Evolutionary conservation across 2,888 invertebrate species (phyloP), one percentile per base, ranked within the genome.

Genomic region (Apamea crenata): DNA sequence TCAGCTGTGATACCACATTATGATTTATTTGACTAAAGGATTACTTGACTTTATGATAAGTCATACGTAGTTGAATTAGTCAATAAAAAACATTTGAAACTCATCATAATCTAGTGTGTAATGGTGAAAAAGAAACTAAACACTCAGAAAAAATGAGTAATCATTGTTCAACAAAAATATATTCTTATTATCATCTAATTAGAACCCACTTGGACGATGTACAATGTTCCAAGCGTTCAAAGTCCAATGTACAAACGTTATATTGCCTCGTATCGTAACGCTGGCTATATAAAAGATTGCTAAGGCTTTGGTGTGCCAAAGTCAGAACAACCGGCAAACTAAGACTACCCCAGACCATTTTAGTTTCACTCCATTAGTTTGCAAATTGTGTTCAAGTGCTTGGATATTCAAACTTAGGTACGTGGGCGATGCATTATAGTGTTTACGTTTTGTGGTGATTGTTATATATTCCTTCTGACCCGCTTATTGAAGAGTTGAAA

Each of bases 201-300:
- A 25, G 18, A 32, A n/a, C n/a, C 18, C 6, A 76, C 32, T 29
- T 32, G 29, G 40, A 40, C 14, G 25, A 81, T 21, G 25, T 12
- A 21, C 47, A 40, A 50, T 14, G n/a, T 25, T 25, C 1, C 18
- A 29, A 0, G 0, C 7, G 44, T 44, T 44, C 18, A 21, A 68
- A 67, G 83, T 83, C 16, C 36, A 53, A 61, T 67, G 59, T 83
- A 36, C 25, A 36, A 47, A 68, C 29, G 67, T 32, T n/a, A 59
- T 65, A n/a, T 44, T 59, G 47, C n/a, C 47, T 61, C 25, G 29
- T 16, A 44, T 29, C 44, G 18, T 1, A 3, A 12, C 40, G 36
- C 18, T n/a, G 21, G 2, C 32, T 78, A 61, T 82, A 75, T 78
- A 77, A 36, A 10, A 44, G 53, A 68, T 61, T 29, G 10, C 32